A percentile compares a stretch with the other conserved stretches of the same genome.
phyloP scores from a whole-genome alignment of 2,113 vertebrate species.

The Mesocricetus auratus region DNA sequence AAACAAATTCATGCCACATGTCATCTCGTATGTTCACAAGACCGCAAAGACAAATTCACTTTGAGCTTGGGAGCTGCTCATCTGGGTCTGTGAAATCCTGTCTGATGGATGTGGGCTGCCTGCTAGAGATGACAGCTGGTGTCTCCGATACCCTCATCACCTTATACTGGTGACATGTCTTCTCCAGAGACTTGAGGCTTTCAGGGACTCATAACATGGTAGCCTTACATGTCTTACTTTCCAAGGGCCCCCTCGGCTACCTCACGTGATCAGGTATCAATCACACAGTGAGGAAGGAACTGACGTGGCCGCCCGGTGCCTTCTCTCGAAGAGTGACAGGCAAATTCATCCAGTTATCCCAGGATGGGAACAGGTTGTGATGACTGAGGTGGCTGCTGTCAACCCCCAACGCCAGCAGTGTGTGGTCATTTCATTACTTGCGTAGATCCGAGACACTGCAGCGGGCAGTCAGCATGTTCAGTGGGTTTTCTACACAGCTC shows the following conservation, averaged over 20 bases:
- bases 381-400: not conserved
- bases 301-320: not conserved
- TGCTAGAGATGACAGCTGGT: not conserved
- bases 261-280: not conserved
- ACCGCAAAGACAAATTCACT: conserved; percentile 31
- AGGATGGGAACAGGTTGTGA: not conserved
- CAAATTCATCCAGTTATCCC: not conserved
- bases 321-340: not conserved
- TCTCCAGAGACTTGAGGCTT: not conserved
- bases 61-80: not conserved
- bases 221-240: not conserved
- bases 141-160: not conserved
- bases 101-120: not conserved
- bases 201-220: rapidly evolving
- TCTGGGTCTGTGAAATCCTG: not conserved
- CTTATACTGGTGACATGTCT: too few relatives aligned
- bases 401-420: not conserved
- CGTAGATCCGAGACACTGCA: not conserved
- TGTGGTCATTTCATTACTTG: not conserved
- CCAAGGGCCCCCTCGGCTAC: rapidly evolving
- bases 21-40: conserved; percentile 29
- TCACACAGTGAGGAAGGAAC: not conserved
- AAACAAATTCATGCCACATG: not conserved
- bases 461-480: not conserved
- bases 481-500: not conserved